Evolutionary conservation across 2,888 invertebrate genomes (phyloP).

Genomic region (Tipula unca): DNA sequence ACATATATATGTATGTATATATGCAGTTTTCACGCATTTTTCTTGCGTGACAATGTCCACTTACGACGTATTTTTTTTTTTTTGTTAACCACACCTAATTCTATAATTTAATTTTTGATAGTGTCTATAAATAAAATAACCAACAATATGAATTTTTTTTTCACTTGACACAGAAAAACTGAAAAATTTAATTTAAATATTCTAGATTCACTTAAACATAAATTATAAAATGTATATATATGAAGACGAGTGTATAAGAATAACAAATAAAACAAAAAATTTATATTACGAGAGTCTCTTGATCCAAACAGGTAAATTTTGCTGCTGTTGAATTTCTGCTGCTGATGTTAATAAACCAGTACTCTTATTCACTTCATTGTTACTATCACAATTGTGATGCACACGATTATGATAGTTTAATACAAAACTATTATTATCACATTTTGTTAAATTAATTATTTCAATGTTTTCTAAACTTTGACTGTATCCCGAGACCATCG

Average conservation of each 20-base stretch:
- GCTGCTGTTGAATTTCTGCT: background rate
- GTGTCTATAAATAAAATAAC: background rate
- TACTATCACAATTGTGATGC: background rate
- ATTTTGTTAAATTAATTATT: background rate
- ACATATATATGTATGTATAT: too few species aligned
- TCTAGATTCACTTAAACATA: background rate
- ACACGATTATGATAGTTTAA: background rate
- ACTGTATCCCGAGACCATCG: background rate
- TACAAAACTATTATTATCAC: background rate
- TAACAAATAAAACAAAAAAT: too few species aligned
- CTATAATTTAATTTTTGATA: background rate
- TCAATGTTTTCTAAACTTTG: background rate
- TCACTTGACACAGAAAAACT: background rate
- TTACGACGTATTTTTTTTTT: background rate
- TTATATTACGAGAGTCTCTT: background rate
- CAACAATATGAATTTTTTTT: background rate
- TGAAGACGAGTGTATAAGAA: too few species aligned
- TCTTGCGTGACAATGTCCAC: background rate
- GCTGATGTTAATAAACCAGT: background rate
- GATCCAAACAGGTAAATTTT: background rate
- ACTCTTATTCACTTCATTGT: background rate
- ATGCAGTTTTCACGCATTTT: too few species aligned
- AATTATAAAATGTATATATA: background rate
- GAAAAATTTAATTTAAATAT: background rate
- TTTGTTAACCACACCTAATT: background rate